Percentiles rank a stretch among this genome's conserved stretches.
Evolutionary conservation across 2,888 invertebrate species (phyloP).

Genomic region (Spilosoma lubricipeda): DNA sequence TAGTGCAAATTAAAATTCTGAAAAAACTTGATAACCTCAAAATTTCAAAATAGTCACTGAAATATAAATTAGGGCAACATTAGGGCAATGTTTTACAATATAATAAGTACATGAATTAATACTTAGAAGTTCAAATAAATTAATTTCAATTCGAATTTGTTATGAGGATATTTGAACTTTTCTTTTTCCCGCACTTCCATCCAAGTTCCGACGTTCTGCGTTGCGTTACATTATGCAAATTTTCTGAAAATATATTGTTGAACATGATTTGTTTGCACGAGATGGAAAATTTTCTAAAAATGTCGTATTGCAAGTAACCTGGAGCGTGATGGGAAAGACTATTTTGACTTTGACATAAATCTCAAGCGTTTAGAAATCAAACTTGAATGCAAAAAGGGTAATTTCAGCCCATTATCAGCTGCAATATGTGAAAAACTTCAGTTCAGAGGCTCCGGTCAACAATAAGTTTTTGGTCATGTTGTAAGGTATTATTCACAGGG

Average conservation of each 20-base stretch:
- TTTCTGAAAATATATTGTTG: not conserved
- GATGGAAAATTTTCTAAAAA: not conserved
- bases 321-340: not conserved
- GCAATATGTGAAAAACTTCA: too few species aligned
- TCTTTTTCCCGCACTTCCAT: not conserved
- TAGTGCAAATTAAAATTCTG: slow-evolving; percentile 34
- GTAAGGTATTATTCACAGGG: too few species aligned
- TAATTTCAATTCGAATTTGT: not conserved
- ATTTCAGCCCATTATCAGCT: not conserved
- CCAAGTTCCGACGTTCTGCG: not conserved
- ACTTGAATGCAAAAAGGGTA: not conserved
- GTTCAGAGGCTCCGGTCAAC: not conserved
- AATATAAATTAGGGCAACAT: not conserved
- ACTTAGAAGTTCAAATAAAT: not conserved
- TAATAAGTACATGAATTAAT: not conserved
- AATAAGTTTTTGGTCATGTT: not conserved
- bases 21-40: slow-evolving; percentile 35
- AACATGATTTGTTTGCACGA: not conserved
- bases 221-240: not conserved
- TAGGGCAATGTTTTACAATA: not conserved
- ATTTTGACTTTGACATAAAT: not conserved
- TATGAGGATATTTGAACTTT: not conserved
- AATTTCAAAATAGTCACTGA: slow-evolving; percentile 11
- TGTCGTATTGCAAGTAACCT: not conserved
- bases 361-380: not conserved